These are phyloP conservation scores for Cladopsammia gracilis DNA, from an alignment of 64 coral and sea anemone genomes.

Conservation along the genomic window DNA sequence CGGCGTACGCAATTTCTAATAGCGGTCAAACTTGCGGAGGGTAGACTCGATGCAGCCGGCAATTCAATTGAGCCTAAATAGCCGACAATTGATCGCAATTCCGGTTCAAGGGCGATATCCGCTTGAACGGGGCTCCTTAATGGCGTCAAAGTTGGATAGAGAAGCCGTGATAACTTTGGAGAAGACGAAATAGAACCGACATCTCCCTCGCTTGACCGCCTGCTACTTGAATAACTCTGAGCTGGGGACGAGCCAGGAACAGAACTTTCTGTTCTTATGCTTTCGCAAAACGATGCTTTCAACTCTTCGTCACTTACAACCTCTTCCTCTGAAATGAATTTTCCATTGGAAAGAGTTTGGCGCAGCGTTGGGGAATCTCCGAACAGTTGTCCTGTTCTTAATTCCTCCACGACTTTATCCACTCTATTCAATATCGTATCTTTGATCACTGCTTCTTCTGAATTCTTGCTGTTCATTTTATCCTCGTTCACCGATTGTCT, in stretches of 20 bases:
- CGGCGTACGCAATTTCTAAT: slow-evolving; percentile 88
- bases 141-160: slow-evolving; percentile 54
- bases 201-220: slow-evolving; percentile 51
- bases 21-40: slow-evolving; percentile 80
- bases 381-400: slow-evolving; percentile 82
- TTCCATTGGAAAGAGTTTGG: slow-evolving; percentile 52
- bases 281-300: slow-evolving; percentile 89
- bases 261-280: slow-evolving; percentile 63
- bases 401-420: slow-evolving; percentile 94
- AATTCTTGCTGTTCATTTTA: slow-evolving; percentile 27
- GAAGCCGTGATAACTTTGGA: slow-evolving; percentile 33
- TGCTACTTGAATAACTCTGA: slow-evolving; percentile 42
- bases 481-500: slow-evolving; percentile 3
- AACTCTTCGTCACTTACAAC: slow-evolving; percentile 95
- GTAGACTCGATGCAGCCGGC: slow-evolving; percentile 83
- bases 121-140: background rate
- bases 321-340: slow-evolving; percentile 80
- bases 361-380: slow-evolving; percentile 25
- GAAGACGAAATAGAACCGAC: background rate
- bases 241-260: slow-evolving; percentile 23
- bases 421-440: slow-evolving; percentile 90
- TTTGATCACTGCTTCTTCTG: slow-evolving; percentile 75
- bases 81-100: slow-evolving; percentile 80
- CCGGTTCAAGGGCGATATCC: slow-evolving; percentile 39
- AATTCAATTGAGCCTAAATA: slow-evolving; percentile 97